phyloP scores from a whole-genome alignment of 1,140 invertebrate species.

The Daktulosphaira vitifoliae region DNA sequence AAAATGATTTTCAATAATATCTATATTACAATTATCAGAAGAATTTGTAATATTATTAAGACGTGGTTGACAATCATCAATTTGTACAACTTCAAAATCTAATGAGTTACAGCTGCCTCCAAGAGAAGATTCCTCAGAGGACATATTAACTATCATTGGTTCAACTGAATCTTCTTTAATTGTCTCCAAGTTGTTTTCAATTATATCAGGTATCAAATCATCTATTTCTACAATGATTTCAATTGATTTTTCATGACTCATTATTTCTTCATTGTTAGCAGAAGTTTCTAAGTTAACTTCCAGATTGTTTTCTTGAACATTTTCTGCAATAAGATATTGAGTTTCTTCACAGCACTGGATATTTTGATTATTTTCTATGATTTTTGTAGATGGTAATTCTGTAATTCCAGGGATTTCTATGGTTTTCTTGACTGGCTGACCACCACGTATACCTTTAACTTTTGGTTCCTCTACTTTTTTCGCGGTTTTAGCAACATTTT shows the following conservation, averaged over 20 bases:
- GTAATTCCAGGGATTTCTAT: conserved; percentile 19
- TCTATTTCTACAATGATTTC: neutral
- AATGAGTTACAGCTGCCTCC: neutral
- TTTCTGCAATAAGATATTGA: neutral
- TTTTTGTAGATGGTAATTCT: neutral
- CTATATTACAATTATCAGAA: neutral
- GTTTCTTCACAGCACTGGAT: no score
- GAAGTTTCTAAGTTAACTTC: neutral
- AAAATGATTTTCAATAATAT: conserved; percentile 6
- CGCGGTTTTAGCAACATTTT: neutral
- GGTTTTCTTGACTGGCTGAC: conserved; percentile 5
- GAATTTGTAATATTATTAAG: conserved; percentile 2
- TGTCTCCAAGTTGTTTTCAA: neutral
- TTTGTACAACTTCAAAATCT: conserved; percentile 10
- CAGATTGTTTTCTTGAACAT: neutral
- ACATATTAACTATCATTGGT: neutral
- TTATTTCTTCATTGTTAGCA: neutral
- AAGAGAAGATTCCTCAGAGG: neutral
- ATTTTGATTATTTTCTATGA: no score
- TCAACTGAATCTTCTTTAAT: neutral
- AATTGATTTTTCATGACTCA: neutral
- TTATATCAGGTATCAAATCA: neutral
- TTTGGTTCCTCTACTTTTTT: conserved; percentile 11
- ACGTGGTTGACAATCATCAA: neutral
- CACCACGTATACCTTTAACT: neutral